Base-by-base conservation (phyloP, 2,797 vertebrate genomes). In the Enteromius mattozi region DNA sequence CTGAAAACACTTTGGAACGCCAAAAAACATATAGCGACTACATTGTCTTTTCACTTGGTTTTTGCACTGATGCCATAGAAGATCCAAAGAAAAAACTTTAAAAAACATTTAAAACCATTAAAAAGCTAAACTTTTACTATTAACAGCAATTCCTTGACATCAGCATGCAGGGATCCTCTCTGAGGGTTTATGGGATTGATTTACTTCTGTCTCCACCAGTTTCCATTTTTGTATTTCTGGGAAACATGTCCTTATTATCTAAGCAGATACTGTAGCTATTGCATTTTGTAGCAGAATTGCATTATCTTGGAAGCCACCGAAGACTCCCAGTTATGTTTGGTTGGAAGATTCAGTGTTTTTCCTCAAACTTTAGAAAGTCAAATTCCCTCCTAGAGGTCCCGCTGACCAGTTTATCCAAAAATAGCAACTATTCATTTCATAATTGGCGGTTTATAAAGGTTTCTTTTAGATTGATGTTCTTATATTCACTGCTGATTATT, bases 221-320 rank as follows among this genome's bases (percentile, higher is more conserved):
- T 70, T 69, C 65, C 78, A 70, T 70, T 56, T 68, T 56, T 70
- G 63, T n/a, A 80, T 70, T 80, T 80, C 78, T 80, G 30, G 65
- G 78, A 80, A 76, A 49, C 3, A 4, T 27, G 63, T 69, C 21
- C 21, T 51, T n/a, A n/a, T 69, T 54, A 54, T 80, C 78, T 42
- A 69, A 68, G 65, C 78, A 51, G 78, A 69, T 69, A 69, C 37
- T 51, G 45, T 27, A 69, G 45, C 47, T 51, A 24, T 80, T 80
- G 63, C 78, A 69, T 68, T 40, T 56, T 54, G 8, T 54, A 54
- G 47, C 47, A 17, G 65, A 80, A 69, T 54, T 80, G 21, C 78
- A 54, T 80, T 80, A 54, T 80, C 47, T 54, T 56, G 33, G 24
- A 78, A 61, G 4, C 4, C 35, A 24, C n/a, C 0, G 0, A 76